These are phyloP conservation scores for Drosophila pachea DNA, from an alignment of 1,140 invertebrate species.

Conservation along the genomic window DNA sequence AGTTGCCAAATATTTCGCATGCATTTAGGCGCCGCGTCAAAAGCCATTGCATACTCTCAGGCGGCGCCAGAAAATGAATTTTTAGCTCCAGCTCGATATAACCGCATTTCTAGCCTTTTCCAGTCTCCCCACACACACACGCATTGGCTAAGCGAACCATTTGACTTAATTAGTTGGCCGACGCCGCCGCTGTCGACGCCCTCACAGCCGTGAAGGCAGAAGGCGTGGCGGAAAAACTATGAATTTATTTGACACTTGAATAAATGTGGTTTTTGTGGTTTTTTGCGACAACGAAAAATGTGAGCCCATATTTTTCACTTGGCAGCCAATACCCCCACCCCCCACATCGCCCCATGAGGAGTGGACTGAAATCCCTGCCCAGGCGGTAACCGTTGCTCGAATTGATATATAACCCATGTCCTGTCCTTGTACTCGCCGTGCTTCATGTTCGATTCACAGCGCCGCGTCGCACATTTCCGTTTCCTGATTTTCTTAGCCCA, in stretches of 20 bases:
- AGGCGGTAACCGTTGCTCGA: slow-evolving; percentile 24
- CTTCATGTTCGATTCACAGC: slow-evolving; percentile 70
- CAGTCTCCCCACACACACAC: slow-evolving; percentile 34
- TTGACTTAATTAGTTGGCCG: slow-evolving; percentile 75
- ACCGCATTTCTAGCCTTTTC: slow-evolving; percentile 26
- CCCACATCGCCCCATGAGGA: not conserved
- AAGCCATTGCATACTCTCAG: slow-evolving; percentile 56
- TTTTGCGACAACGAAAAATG: slow-evolving; percentile 71
- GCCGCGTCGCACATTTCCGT: slow-evolving; percentile 64
- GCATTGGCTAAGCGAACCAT: slow-evolving; percentile 36
- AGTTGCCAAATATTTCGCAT: slow-evolving; percentile 49
- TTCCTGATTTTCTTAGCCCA: slow-evolving; percentile 65
- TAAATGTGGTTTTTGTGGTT: slow-evolving; percentile 76
- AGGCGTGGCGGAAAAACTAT: slow-evolving; percentile 52
- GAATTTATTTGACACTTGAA: slow-evolving; percentile 78
- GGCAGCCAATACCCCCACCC: slow-evolving; percentile 28
- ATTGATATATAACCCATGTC: slow-evolving; percentile 70
- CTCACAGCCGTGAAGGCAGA: slow-evolving; percentile 7
- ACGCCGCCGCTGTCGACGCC: slow-evolving; percentile 38
- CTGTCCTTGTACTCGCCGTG: slow-evolving; percentile 45
- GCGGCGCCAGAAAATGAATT: slow-evolving; percentile 25
- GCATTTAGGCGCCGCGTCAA: slow-evolving; percentile 34
- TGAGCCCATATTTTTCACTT: slow-evolving; percentile 59
- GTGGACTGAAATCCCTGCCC: slow-evolving; percentile 28
- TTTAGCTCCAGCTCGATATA: slow-evolving; percentile 27